Percentiles rank a stretch among this genome's conserved stretches.
These are phyloP conservation scores for Leptopilina syphax DNA, from an alignment of 2,888 invertebrate genomes.

Conservation along the genomic window DNA sequence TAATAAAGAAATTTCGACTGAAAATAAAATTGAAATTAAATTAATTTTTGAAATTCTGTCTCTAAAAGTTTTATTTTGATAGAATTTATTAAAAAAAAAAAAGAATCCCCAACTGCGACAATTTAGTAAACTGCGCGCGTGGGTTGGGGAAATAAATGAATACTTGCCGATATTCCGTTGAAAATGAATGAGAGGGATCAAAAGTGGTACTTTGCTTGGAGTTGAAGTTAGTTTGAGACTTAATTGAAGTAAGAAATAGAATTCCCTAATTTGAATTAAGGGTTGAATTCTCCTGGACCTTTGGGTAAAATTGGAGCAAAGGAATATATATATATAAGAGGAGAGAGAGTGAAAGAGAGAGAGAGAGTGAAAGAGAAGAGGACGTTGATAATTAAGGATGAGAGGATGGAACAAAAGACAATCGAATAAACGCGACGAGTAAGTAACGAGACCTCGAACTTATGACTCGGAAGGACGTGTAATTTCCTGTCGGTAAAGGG, in stretches of 20 bases:
- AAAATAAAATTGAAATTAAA: too few relatives aligned
- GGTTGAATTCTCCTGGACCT: slow-evolving; percentile 2
- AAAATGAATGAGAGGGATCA: background rate
- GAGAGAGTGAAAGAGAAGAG: slow-evolving; percentile 31
- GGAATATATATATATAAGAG: slow-evolving; percentile 17
- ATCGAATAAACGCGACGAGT: slow-evolving; percentile 48
- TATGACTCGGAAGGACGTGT: slow-evolving; percentile 72
- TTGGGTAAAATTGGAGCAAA: slow-evolving; percentile 47
- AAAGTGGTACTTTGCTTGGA: background rate
- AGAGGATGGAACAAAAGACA: slow-evolving; percentile 48
- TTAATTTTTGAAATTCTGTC: too few relatives aligned
- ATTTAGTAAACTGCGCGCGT: too few relatives aligned
- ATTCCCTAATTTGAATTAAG: slow-evolving; percentile 13
- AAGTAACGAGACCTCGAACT: slow-evolving; percentile 60
- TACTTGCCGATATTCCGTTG: too few relatives aligned
- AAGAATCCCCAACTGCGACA: too few relatives aligned
- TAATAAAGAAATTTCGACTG: too few relatives aligned
- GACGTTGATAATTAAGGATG: slow-evolving; percentile 58
- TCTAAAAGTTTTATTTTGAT: too few relatives aligned
- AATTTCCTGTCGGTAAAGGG: slow-evolving; percentile 73
- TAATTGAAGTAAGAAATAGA: slow-evolving; percentile 23
- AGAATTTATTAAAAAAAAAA: too few relatives aligned
- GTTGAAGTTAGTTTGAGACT: slow-evolving; percentile 1
- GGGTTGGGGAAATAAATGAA: too few relatives aligned
- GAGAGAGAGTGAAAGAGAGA: too few relatives aligned